Percentiles rank a stretch among this genome's conserved stretches.
These are phyloP conservation scores for Crepidodera aurea DNA, from an alignment of 2,888 invertebrate species.

Conservation along the genomic window DNA sequence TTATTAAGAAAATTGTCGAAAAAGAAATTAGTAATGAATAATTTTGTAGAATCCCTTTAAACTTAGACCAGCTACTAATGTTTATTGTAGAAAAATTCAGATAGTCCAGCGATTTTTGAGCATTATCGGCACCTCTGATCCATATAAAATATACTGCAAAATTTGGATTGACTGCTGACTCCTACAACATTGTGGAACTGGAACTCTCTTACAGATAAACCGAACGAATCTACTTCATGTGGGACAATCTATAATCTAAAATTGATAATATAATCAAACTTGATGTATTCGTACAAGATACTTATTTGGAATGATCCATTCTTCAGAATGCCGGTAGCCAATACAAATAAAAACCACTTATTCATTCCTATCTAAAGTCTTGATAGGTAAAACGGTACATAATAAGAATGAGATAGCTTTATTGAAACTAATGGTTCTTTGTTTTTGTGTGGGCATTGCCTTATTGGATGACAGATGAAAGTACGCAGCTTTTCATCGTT, in stretches of 20 bases:
- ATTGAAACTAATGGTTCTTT: conserved; percentile 7
- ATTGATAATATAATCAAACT: conserved; percentile 10
- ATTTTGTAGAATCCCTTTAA: too few relatives aligned
- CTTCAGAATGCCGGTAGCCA: conserved; percentile 5
- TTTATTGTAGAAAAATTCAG: too few relatives aligned
- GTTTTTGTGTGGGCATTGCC: not conserved
- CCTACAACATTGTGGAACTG: too few relatives aligned
- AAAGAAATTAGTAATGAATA: too few relatives aligned
- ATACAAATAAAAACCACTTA: conserved; percentile 11
- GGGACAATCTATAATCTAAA: not conserved
- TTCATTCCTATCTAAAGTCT: conserved; percentile 23
- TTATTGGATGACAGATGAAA: conserved; percentile 4
- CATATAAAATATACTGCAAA: too few relatives aligned
- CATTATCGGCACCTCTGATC: too few relatives aligned
- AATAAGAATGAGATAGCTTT: conserved; percentile 15
- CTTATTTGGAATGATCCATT: conserved; percentile 19
- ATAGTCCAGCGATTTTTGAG: too few relatives aligned
- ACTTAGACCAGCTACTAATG: too few relatives aligned
- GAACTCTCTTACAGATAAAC: not conserved
- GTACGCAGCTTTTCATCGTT: not conserved
- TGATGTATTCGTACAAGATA: conserved; percentile 8
- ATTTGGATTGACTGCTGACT: too few relatives aligned
- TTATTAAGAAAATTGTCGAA: too few relatives aligned
- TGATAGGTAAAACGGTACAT: conserved; percentile 18
- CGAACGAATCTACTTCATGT: not conserved